These are phyloP conservation scores for Dermochelys coriacea DNA, from an alignment of 2,797 vertebrate genomes.

Conservation along the genomic window DNA sequence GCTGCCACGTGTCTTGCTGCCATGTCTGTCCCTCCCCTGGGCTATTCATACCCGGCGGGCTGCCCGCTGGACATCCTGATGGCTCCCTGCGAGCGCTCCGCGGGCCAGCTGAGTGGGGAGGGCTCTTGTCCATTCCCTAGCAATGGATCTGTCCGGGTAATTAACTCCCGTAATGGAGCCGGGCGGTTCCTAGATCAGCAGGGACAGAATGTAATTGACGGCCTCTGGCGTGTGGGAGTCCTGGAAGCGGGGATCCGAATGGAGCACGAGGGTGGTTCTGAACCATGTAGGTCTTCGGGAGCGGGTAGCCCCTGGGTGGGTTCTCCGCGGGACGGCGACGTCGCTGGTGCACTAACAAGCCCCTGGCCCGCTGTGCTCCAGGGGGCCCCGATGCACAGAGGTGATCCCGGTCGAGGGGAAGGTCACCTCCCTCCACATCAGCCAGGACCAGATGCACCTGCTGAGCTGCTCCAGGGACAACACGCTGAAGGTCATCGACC, in stretches of 20 bases:
- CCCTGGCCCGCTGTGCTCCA: constrained; percentile 37
- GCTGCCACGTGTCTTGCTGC: too few relatives aligned
- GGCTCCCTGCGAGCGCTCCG: too few relatives aligned
- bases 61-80: too few relatives aligned
- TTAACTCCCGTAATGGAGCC: neutral
- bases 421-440: constrained; percentile 89
- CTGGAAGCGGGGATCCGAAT: neutral
- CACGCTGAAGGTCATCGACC: constrained; percentile 87
- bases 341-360: neutral
- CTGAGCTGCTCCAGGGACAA: constrained; percentile 92
- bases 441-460: constrained; percentile 84
- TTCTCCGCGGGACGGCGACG: neutral
- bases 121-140: neutral
- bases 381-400: constrained; percentile 81
- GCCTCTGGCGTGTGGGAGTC: neutral
- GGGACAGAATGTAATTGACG: neutral
- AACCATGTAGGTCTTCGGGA: neutral
- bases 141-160: neutral
- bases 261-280: neutral
- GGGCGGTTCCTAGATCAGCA: neutral
- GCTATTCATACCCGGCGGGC: too few relatives aligned
- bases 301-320: neutral
- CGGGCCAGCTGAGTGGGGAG: neutral
- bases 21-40: too few relatives aligned
- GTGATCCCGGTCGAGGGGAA: constrained; percentile 86